phyloP scores from a whole-genome alignment of 2,888 invertebrate genomes.

The Seira ritae region DNA sequence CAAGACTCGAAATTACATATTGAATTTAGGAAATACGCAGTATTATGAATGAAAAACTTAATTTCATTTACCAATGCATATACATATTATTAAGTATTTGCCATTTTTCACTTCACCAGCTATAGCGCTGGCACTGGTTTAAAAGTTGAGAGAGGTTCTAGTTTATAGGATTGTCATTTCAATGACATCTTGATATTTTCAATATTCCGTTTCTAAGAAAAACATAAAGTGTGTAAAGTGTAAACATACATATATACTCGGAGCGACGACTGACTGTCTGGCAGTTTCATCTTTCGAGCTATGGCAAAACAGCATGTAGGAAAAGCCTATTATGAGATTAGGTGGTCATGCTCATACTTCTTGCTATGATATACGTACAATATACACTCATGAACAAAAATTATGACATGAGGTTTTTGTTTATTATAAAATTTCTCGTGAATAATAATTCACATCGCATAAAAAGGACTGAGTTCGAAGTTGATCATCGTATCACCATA shows the following conservation, averaged over 20 bases:
- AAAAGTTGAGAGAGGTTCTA: no score
- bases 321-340: background rate
- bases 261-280: constrained; percentile 3
- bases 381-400: background rate
- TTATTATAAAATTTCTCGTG: background rate
- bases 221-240: no score
- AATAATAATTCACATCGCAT: background rate
- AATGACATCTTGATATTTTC: no score
- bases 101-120: no score
- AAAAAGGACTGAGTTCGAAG: background rate
- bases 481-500: background rate
- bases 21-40: no score
- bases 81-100: no score
- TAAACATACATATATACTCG: background rate
- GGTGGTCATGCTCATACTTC: background rate
- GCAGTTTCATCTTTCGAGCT: background rate
- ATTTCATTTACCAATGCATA: no score
- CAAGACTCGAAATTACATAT: no score
- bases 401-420: background rate
- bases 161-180: no score
- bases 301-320: background rate
- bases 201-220: no score
- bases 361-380: background rate
- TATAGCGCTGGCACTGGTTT: no score
- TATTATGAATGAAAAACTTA: no score